These are phyloP conservation scores for Fringilla coelebs DNA, from an alignment of 2,797 vertebrate genomes.

Conservation along the genomic window DNA sequence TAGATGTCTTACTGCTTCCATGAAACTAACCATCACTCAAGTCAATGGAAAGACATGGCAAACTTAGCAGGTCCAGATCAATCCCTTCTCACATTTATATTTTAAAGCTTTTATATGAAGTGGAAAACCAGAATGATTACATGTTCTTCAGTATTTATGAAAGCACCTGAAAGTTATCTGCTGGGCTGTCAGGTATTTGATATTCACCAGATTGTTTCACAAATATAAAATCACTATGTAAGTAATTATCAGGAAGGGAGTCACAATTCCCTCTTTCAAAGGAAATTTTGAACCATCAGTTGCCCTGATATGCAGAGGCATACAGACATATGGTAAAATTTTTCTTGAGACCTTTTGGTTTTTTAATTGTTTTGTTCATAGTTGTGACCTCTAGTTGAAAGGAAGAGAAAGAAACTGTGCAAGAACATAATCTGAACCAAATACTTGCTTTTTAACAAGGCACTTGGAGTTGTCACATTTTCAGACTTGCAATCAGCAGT, in stretches of 20 bases:
- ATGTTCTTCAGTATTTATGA: background rate
- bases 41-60: background rate
- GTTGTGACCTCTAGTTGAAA: background rate
- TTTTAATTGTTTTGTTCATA: background rate
- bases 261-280: background rate
- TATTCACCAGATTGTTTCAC: background rate
- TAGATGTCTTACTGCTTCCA: background rate
- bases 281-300: background rate
- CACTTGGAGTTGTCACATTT: slow-evolving; percentile 72
- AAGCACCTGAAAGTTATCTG: background rate
- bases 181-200: background rate
- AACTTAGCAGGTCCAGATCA: background rate
- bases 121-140: background rate
- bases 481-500: slow-evolving; percentile 76
- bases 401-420: background rate
- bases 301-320: background rate
- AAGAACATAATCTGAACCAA: background rate
- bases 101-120: background rate
- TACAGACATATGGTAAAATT: background rate
- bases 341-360: accelerated
- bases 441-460: slow-evolving; percentile 77
- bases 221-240: background rate
- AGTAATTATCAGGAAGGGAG: background rate
- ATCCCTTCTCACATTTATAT: background rate
- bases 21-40: background rate